Evolutionary conservation across 35 echinoderm and acorn worm genomes (phyloP), one percentile per base, ranked within the genome.

Genomic region (Diadema setosum): DNA sequence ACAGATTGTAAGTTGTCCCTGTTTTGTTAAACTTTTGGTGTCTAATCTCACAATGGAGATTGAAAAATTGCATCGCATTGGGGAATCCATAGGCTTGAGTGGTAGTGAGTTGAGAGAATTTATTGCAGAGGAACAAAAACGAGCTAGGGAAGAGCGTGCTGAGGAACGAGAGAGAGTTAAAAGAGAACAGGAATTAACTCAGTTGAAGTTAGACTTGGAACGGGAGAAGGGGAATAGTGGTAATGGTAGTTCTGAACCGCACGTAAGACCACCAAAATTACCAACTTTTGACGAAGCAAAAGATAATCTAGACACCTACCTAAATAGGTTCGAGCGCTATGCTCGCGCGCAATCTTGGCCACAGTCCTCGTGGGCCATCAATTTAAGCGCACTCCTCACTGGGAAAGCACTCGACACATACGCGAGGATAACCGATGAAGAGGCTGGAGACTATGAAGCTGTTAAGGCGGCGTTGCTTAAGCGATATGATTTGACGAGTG

Each of bases 251-350:
- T 45, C 3, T 20, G 50, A 23, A 4, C 80, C 24, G 4, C 75
- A 35, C 2, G 84, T 21, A 42, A 80, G 44, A 61, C 35, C 49
- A 15, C 86, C 85, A 49, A 93, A 93, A 75, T 31, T 93, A 21
- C 91, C 86, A 0, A 14, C 45, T 3, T 93, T 87, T 65, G 36
- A 89, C 23, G 63, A 93, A 84, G 43, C 48, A 25, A 82, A 70
- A 70, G 86, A 93, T 74, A 75, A 89, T 39, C 26, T 93, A 15
- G 91, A 93, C 48, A 86, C 91, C 0, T 87, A 93, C 70, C 73
- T 89, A n/a, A 37, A 83, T n/a, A 34, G 83, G 49, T 87, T 86
- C 69, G 93, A 86, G 27, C 34, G 87, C 15, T 85, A 86, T 86
- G 93, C 87, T 46, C 27, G 2, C 2, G 34, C 30, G 4, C 70